phyloP scores from a whole-genome alignment of 1,140 invertebrate species.

The Plutomurus gul region DNA sequence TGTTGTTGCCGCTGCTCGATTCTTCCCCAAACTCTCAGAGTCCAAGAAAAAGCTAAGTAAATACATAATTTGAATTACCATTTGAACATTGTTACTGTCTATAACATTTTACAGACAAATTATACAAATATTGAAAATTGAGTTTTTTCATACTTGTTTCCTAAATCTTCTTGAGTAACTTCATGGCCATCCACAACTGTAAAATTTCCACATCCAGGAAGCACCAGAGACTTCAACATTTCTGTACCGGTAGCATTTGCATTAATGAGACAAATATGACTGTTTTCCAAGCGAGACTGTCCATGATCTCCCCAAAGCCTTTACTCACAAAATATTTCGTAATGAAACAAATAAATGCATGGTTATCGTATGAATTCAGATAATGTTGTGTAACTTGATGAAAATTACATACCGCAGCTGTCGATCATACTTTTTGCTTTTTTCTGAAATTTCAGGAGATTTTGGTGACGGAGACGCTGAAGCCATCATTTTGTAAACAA shows the following conservation, averaged over 20 bases:
- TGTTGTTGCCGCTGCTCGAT: conserved; percentile 80
- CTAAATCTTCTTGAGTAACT: conserved; percentile 86
- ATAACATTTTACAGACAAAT: no score
- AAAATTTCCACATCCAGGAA: conserved; percentile 94
- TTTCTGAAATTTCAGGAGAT: conserved; percentile 78
- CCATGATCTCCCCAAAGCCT: conserved; percentile 98
- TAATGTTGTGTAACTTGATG: no score
- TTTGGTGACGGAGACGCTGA: conserved; percentile 74
- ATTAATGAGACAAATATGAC: conserved; percentile 92
- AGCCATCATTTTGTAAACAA: conserved; percentile 35
- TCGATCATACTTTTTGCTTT: conserved; percentile 82
- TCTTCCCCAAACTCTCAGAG: conserved; percentile 74
- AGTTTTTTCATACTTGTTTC: conserved; percentile 74
- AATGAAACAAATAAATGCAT: neutral
- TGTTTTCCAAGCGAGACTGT: conserved; percentile 81
- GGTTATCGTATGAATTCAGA: neutral
- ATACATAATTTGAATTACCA: neutral
- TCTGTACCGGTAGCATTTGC: conserved; percentile 93
- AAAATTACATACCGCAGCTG: conserved; percentile 71
- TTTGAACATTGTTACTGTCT: no score
- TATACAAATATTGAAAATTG: neutral
- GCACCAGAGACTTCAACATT: conserved; percentile 88
- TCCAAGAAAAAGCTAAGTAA: conserved; percentile 81
- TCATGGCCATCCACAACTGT: conserved; percentile 91
- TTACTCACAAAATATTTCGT: neutral